These are phyloP conservation scores for Festucalex cinctus DNA, from an alignment of 2,113 vertebrate species.

Conservation along the genomic window DNA sequence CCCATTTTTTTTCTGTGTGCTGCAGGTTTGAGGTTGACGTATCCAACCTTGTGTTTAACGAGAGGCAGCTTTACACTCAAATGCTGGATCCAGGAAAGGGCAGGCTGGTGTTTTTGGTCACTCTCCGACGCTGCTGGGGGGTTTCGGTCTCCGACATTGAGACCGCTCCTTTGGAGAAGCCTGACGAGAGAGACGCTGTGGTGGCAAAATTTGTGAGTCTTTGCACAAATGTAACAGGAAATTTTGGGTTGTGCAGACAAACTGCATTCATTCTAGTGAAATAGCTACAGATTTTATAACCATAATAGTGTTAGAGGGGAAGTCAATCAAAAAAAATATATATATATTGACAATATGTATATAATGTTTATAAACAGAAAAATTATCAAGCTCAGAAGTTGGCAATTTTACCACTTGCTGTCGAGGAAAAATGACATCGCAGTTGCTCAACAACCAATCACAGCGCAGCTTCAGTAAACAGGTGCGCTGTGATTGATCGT, in stretches of 20 bases:
- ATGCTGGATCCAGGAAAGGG: constrained; percentile 71
- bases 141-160: constrained; percentile 85
- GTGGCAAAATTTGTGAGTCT: constrained; percentile 81
- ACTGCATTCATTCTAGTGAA: no score
- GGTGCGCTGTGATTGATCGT: no score
- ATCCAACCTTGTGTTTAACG: constrained; percentile 69
- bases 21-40: constrained; percentile 86
- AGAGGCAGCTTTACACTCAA: constrained; percentile 79
- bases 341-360: no score
- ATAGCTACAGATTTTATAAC: no score
- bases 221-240: neutral
- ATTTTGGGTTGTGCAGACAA: neutral
- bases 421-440: no score
- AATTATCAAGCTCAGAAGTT: no score
- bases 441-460: no score
- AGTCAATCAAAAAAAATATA: no score
- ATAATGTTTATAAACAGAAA: no score
- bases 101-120: constrained; percentile 80
- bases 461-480: no score
- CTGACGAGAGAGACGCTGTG: constrained; percentile 71
- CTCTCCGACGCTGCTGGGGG: constrained; percentile 77
- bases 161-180: constrained; percentile 77
- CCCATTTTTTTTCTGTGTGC: constrained; percentile 17
- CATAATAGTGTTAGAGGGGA: no score
- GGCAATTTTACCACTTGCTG: no score